Evolutionary conservation across 2,888 invertebrate species (phyloP), one percentile per base, ranked within the genome.

Genomic region (Scaptomyza caliginosa): DNA sequence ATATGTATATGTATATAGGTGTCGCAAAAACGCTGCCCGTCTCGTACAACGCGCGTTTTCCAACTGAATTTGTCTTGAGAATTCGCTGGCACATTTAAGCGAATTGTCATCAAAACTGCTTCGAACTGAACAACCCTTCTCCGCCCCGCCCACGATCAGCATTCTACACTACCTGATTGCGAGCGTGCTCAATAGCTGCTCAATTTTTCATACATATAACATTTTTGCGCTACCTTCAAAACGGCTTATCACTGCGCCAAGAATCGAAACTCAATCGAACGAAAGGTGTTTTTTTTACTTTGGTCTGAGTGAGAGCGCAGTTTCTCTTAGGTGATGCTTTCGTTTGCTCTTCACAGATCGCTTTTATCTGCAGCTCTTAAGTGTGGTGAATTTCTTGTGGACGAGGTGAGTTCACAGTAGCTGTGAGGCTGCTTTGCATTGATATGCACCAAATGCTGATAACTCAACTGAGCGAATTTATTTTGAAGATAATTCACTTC

Each of bases 31-130:
- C 59, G 64, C 66, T 51, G 65, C 74, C 68, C 68, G 80, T 5
- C 64, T 76, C 60, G 63, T 48, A 55, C 88, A 86, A 79, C 81
- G 86, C 67, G 88, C 76, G 68, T 66, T 79, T 88, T 76, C 58
- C 66, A 75, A 82, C 79, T 82, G 69, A 85, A 65, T 66, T 54
- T 49, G 55, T 39, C 67, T 72, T 54, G 65, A 78, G 77, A 85
- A 82, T 78, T 67, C 32, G 79, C 85, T 56, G 50, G 72, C 73
- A 48, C 58, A 69, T 85, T 87, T 85, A 82, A 82, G 80, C 83
- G 49, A 81, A 78, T 66, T 85, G 66, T 34, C 80, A 80, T 40
- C 81, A 62, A 66, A 63, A 46, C 30, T 13, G 46, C 30, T 13
- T 21, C 13, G 60, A 52, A 48, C 23, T n/a, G 13, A n/a, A n/a